Evolutionary conservation across 2,113 vertebrate genomes (phyloP), one percentile per base, ranked within the genome.

Genomic region (human): DNA sequence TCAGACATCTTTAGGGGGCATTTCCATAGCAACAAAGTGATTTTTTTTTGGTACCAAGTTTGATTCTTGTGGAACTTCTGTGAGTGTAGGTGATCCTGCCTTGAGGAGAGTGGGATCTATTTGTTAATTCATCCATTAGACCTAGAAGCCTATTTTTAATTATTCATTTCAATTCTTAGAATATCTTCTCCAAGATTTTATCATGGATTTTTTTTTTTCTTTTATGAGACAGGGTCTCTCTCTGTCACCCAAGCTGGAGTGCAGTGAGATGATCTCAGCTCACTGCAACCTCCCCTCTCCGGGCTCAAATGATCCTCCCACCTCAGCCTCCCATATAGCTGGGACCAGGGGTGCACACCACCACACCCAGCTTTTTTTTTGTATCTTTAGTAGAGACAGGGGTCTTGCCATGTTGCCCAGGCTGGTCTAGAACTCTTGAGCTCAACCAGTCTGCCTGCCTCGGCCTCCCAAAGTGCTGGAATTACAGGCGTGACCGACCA

Each of bases 101-200:
- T 88, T 84, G 30, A 84, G 52, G 55, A 85, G 14, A 32, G 32
- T 35, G 66, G 32, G 14, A 32, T 68, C 32, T 66, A 0, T 86
- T 97, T 93, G 23, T 52, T 73, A 84, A 22, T 32, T 96, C 16
- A 70, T 32, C 75, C 55, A 30, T 18, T 18, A 17, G 18, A 68
- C 66, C 30, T 66, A 87, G 82, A 94, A 87, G 9, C 72, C 57
- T 86, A 40, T 61, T 86, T 97, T 95, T 70, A 95, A 72, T 87
- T 32, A 76, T 13, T 87, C 50, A 82, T 45, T 93, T 94, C n/a
- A 68, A 66, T 57, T 89, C 52, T 79, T 55, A 35, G 16, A 84
- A 73, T 64, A 66, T 80, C 83, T 94, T n/a, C 30, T 22, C 59
- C 25, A 32, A 59, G 27, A 59, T 84, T 89, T 78, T 68, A 32